These are phyloP conservation scores for Dendronephthya gigantea DNA, from an alignment of 64 coral and sea anemone genomes.

Conservation along the genomic window DNA sequence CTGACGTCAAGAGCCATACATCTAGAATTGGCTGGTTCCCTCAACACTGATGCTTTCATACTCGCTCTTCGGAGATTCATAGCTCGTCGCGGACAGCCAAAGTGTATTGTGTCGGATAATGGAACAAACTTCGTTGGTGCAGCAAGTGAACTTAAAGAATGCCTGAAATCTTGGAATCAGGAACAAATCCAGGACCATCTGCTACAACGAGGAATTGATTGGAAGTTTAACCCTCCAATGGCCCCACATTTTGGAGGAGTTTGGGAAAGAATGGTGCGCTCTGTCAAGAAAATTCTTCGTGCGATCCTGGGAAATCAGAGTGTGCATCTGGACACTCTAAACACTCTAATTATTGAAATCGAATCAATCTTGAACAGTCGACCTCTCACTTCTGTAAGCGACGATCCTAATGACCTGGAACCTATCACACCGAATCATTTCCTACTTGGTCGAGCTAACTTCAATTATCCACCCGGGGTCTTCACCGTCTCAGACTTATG, in stretches of 20 bases:
- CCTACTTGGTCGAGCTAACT: background rate
- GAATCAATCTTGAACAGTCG: background rate
- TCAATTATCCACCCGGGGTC: background rate
- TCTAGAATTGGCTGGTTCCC: constrained; percentile 5
- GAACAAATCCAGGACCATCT: background rate
- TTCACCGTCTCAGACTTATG: background rate
- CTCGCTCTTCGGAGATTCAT: constrained; percentile 12
- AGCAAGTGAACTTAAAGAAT: background rate
- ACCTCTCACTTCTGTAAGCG: background rate
- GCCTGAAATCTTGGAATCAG: constrained; percentile 3
- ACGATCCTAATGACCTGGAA: background rate
- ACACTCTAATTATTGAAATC: background rate
- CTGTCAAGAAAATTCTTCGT: background rate
- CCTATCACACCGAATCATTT: background rate
- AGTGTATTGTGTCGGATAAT: background rate
- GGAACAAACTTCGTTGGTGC: constrained; percentile 36
- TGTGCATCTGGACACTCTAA: background rate
- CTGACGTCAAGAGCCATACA: constrained; percentile 20
- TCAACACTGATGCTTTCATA: constrained; percentile 23
- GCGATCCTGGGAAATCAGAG: background rate
- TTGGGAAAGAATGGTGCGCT: background rate
- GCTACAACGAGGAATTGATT: background rate
- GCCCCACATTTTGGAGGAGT: constrained; percentile 28
- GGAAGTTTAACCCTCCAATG: constrained; percentile 17
- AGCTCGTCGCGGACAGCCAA: background rate